Percentiles rank a stretch among this genome's conserved stretches.
Conservation (phyloP, 2,113 vertebrate species). For the Campylorhamphus procurvoides region DNA sequence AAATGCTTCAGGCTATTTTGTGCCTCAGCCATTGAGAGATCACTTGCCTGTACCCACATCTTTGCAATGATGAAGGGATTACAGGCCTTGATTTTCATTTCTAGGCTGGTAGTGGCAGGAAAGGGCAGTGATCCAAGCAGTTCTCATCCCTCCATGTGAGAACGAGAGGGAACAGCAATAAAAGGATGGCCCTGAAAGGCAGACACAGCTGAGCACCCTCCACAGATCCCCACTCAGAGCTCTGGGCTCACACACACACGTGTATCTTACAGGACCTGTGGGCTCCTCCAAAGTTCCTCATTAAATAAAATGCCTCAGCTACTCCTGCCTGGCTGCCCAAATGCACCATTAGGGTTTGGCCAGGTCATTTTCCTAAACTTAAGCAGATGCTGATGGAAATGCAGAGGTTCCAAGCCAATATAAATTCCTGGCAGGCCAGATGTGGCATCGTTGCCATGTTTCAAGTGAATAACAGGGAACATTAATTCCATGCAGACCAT, state of each 20-base stretch:
- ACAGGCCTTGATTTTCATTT: background rate
- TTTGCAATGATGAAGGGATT: background rate
- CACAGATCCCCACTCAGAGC: background rate
- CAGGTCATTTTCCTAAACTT: background rate
- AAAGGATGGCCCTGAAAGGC: background rate
- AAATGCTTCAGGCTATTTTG: constrained; percentile 3
- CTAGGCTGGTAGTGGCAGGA: background rate
- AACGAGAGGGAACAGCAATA: background rate
- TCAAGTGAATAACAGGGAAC: background rate
- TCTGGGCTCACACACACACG: background rate
- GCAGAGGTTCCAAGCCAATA: background rate
- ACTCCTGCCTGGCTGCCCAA: background rate
- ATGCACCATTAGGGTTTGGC: background rate
- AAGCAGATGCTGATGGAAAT: background rate
- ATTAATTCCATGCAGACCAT: background rate
- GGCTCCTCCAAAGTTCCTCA: background rate
- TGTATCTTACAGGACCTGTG: background rate
- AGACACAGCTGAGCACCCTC: background rate
- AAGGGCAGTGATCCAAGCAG: background rate
- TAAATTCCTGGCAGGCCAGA: constrained; percentile 1
- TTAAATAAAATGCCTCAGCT: background rate
- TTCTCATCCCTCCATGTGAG: background rate
- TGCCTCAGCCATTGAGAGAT: background rate
- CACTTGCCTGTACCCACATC: background rate
- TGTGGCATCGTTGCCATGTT: background rate